phyloP scores from a whole-genome alignment of 1,140 invertebrate genomes.

The Drosophila busckii region DNA sequence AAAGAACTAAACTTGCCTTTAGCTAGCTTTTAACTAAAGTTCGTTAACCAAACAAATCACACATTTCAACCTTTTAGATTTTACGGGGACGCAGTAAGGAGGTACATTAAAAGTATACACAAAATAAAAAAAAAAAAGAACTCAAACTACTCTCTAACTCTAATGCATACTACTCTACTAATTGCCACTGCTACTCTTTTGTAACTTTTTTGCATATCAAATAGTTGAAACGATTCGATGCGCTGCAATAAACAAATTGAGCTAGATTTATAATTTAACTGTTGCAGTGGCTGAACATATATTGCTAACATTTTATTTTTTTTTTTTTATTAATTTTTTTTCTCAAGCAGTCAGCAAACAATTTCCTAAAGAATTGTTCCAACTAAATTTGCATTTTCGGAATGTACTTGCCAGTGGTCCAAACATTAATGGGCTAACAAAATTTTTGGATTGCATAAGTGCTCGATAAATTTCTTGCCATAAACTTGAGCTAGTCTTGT shows the following conservation, averaged over 20 bases:
- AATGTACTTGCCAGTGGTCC: too few species aligned
- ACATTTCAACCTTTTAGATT: conserved; percentile 77
- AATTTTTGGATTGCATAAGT: too few species aligned
- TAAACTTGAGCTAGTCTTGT: too few species aligned
- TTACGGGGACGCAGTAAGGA: conserved; percentile 79
- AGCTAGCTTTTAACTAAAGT: conserved; percentile 24
- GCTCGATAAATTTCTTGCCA: too few species aligned
- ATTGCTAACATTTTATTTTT: conserved; percentile 40
- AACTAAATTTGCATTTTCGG: conserved; percentile 39
- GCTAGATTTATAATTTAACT: conserved; percentile 9
- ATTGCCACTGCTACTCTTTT: conserved; percentile 56
- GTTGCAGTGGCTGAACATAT: conserved; percentile 61
- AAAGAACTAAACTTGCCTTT: background rate
- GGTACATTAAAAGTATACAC: conserved; percentile 77
- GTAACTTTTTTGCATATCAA: conserved; percentile 34
- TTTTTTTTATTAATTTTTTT: too few species aligned
- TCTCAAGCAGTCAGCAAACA: too few species aligned
- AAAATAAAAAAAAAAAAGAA: too few species aligned
- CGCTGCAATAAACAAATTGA: too few species aligned
- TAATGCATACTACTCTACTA: conserved; percentile 50
- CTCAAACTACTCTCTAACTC: conserved; percentile 68
- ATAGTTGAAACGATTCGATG: too few species aligned
- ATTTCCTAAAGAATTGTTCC: too few species aligned
- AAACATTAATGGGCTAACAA: too few species aligned
- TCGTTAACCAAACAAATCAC: conserved; percentile 54